Evolutionary conservation across 2,113 vertebrate genomes (phyloP).

Genomic region (Gorsachius goisagi): DNA sequence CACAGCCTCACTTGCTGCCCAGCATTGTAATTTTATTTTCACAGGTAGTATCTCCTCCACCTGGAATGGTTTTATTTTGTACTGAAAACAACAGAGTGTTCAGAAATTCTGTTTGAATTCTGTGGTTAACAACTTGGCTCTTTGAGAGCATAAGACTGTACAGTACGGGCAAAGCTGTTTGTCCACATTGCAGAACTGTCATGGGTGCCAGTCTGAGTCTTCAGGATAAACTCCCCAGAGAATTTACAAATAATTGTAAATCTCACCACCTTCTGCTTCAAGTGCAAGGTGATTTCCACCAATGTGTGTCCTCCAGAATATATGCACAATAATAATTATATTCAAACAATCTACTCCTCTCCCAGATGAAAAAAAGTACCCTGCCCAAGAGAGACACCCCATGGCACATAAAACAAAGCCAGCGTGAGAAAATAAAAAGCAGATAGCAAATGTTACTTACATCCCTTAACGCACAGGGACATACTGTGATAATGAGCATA

Average conservation of each 20-base stretch:
- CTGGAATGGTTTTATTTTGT: background rate
- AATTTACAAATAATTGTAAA: background rate
- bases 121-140: background rate
- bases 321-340: background rate
- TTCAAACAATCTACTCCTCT: background rate
- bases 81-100: background rate
- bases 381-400: background rate
- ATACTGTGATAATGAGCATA: background rate
- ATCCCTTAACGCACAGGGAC: background rate
- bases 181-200: background rate
- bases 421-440: background rate
- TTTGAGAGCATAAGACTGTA: background rate
- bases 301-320: background rate
- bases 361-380: background rate
- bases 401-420: background rate
- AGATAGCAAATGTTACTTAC: background rate
- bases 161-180: background rate
- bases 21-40: conserved; percentile 28
- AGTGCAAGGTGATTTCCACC: background rate
- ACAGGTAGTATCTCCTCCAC: conserved; percentile 23
- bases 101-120: background rate
- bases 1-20: background rate
- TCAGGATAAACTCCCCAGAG: background rate
- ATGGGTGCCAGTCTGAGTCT: background rate
- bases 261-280: background rate